Base-by-base conservation (phyloP, 2,797 vertebrate species). In the Chaetophractus vellerosus region DNA sequence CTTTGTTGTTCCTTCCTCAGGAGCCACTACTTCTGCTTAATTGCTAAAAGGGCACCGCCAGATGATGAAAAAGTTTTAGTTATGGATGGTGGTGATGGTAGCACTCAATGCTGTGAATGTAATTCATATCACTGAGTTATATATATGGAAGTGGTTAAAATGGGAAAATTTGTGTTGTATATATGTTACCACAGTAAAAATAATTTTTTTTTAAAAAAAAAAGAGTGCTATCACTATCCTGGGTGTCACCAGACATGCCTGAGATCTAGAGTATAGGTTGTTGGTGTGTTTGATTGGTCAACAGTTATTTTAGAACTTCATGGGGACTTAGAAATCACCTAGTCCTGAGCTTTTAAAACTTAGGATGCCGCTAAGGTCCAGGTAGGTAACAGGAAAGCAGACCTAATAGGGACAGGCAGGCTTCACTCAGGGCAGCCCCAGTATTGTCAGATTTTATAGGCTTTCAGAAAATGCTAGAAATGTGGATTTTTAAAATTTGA, bases 401-500 rank as follows among this genome's bases (percentile, higher is more conserved):
- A 6, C 18, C 36, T 6, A 14, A 19, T 15, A 8, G 19, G 57
- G 15, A 21, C 0, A 0, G 31, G 45, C 48, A 38, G 26, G 18
- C 15, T 19, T 48, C n/a, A 31, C n/a, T 71, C 24, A 1, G 6
- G 18, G 12, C 41, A 72, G 55, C 28, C 41, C 4, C 24, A 12
- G 0, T 50, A 19, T 71, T 63, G 11, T 45, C 87, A 86, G 24
- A 79, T 74, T 64, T 89, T 26, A 52, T 1, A 64, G 38, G 3
- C 24, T 75, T 93, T 31, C 57, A 63, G 28, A 61, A 91, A 72
- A 93, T 16, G 23, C 52, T 48, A 38, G 26, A 88, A 75, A 36
- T 52, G 41, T 66, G 11, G 4, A 45, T 26, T 55, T 87, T 61
- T 61, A 61, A 84, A 88, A 57, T 55, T 84, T 83, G 75, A 92